Conservation (phyloP, 2,888 invertebrate species). For the Baccha elongata region DNA sequence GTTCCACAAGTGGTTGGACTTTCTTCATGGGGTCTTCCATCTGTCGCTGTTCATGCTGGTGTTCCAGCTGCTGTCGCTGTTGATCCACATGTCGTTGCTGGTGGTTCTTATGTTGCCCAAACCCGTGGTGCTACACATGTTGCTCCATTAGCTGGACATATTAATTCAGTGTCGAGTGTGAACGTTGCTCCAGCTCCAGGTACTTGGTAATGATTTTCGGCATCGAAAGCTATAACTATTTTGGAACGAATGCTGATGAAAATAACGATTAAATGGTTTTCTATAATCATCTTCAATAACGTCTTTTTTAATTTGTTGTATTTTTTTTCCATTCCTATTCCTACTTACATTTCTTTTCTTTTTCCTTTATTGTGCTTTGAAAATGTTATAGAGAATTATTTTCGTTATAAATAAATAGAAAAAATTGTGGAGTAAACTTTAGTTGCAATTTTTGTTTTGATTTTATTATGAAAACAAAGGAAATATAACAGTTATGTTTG, state of each 20-base stretch:
- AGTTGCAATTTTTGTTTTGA: too few species aligned
- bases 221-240: neutral
- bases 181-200: conserved; percentile 81
- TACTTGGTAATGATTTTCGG: conserved; percentile 75
- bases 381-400: too few species aligned
- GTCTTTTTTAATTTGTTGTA: neutral
- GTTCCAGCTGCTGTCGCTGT: conserved; percentile 52
- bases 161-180: conserved; percentile 80
- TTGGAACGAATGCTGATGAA: neutral
- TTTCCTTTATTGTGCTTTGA: neutral
- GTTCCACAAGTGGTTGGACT: conserved; percentile 54
- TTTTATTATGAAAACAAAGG: too few species aligned
- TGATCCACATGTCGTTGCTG: conserved; percentile 65
- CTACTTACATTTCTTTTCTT: neutral
- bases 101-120: conserved; percentile 81
- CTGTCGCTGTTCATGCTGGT: conserved; percentile 58
- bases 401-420: too few species aligned
- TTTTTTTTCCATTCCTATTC: neutral
- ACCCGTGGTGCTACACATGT: conserved; percentile 81
- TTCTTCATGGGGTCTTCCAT: conserved; percentile 43
- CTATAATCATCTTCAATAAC: neutral
- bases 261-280: neutral
- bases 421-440: too few species aligned
- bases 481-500: too few species aligned
- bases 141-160: conserved; percentile 81